Conservation (phyloP, 2,888 invertebrate genomes). For the Seira ritae region DNA sequence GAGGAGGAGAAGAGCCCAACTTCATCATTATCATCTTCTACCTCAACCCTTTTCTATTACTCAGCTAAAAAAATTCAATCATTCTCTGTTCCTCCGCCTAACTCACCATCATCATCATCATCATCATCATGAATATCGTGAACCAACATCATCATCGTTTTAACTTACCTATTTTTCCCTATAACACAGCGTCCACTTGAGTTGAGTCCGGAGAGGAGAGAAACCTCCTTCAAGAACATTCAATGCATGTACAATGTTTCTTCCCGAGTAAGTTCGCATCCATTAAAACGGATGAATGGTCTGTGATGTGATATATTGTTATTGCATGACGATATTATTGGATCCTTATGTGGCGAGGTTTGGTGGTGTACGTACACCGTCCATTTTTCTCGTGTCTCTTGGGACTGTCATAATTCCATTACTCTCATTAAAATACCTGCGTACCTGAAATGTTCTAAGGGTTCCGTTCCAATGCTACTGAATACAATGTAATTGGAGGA, state of each 20-base stretch:
- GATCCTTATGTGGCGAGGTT: not conserved
- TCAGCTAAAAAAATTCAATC: slow-evolving; percentile 17
- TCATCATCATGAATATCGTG: not conserved
- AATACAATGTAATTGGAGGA: not conserved
- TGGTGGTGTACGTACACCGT: not conserved
- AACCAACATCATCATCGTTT: not conserved
- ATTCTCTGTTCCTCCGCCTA: not conserved
- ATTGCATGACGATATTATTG: not conserved
- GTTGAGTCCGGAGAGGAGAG: not conserved
- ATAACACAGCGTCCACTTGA: not conserved
- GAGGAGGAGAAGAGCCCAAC: not conserved
- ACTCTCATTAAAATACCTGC: slow-evolving; percentile 3
- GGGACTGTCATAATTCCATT: slow-evolving; percentile 8
- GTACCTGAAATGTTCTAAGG: not conserved
- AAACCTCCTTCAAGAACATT: not conserved
- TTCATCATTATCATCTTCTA: slow-evolving; percentile 11
- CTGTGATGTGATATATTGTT: slow-evolving; percentile 1
- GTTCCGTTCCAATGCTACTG: not conserved
- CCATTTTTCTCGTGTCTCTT: not conserved
- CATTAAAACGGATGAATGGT: not conserved
- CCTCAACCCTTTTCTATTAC: not conserved
- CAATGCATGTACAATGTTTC: not conserved
- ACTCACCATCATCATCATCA: not conserved
- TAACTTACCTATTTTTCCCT: not conserved
- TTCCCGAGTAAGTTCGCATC: not conserved